Conservation (phyloP, 2,113 vertebrate genomes). For the Oreamnos americanus region DNA sequence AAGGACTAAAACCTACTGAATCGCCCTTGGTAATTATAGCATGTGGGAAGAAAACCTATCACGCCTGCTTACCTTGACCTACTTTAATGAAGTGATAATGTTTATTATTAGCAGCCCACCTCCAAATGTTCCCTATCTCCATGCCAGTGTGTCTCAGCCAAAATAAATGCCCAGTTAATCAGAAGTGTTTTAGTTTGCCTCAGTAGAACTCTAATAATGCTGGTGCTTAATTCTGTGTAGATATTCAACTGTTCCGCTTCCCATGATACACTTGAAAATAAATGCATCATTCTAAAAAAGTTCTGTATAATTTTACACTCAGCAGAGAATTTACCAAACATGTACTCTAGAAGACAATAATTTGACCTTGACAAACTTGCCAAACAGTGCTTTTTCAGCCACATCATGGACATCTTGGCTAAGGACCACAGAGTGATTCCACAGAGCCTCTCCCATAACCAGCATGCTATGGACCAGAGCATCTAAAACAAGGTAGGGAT, state of each 20-base stretch:
- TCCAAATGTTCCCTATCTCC: slow-evolving; percentile 16
- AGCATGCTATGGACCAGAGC: neutral
- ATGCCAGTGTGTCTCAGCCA: neutral
- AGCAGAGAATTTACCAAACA: neutral
- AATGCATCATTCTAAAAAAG: neutral
- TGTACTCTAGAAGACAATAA: neutral
- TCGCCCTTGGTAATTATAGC: slow-evolving; percentile 38
- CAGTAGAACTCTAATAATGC: slow-evolving; percentile 23
- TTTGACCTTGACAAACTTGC: slow-evolving; percentile 10
- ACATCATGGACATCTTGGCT: neutral
- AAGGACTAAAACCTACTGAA: neutral
- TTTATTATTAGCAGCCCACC: neutral
- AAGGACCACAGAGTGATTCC: neutral
- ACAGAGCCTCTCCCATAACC: too few relatives aligned
- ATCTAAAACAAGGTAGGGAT: neutral
- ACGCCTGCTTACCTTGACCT: slow-evolving; percentile 46
- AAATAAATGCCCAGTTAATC: slow-evolving; percentile 32
- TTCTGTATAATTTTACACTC: neutral
- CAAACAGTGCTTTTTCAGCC: neutral
- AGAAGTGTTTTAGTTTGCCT: neutral
- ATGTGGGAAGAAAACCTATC: neutral
- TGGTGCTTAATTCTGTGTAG: slow-evolving; percentile 9
- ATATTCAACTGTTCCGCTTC: neutral
- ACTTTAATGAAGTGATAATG: slow-evolving; percentile 47
- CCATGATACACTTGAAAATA: slow-evolving; percentile 28